Base-by-base conservation (phyloP, 1,140 invertebrate genomes). In the Holotrichia oblita region DNA sequence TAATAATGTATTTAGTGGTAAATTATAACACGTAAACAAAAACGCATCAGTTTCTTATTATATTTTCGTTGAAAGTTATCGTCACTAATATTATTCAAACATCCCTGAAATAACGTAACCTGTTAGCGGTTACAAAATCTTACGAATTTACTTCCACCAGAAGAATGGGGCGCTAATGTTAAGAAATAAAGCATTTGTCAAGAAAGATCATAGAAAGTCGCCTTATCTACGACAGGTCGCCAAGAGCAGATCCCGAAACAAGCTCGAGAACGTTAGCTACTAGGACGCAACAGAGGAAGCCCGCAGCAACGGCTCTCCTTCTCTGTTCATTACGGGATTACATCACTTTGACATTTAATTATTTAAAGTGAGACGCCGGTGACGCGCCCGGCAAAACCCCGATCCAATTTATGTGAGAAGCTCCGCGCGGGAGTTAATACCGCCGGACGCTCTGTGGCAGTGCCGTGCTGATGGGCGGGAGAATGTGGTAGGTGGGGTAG, bases 281-380 rank as follows among this genome's bases (percentile, higher is more conserved):
- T 34, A 34, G 27, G 27, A 34, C 27, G 59, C 8, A 27, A 27
- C 20, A 27, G 22, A 69, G 27, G 61, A 69, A 9, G 59, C 17
- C 22, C 17, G 61, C 17, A 69, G 22, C 61, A 14, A 14, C 61
- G 61, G 20, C 61, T 17, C 61, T 69, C 61, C 61, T 69, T 69
- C 22, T 69, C 61, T 84, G 81, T 84, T 84, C 83, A 84, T 84
- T 83, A 84, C 79, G 79, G 80, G 83, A 83, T 84, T 84, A 83
- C 83, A 78, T 80, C 80, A 80, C 82, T 84, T 83, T 84, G 83
- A 84, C 83, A 81, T 84, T 84, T 84, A 84, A 84, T 84, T 84
- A 84, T 84, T 84, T 84, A 84, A 84, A 84, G 83, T 84, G 83
- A 84, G 82, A 83, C 80, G 79, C 80, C 80, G 80, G 78, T 79